Evolutionary conservation across 1,140 invertebrate genomes (phyloP), one percentile per base, ranked within the genome.

Genomic region (Potamilus streckersoni): DNA sequence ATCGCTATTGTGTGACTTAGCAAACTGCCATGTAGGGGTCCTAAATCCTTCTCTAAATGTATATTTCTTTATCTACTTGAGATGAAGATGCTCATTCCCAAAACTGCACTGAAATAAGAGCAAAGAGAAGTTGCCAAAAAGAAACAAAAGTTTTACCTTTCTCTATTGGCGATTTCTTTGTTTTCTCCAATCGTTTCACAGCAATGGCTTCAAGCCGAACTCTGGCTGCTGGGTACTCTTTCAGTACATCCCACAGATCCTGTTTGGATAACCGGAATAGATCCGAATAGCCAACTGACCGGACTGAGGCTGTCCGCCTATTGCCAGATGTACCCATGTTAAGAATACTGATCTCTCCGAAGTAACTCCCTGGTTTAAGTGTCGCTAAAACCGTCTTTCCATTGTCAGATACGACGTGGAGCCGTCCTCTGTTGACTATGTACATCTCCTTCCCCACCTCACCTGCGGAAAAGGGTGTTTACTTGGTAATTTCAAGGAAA

Each of bases 271-370:
- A 93, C 83, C 98, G 97, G 92, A 99, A 99, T 74, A 99, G 93
- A 91, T 99, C 97, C 84, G 97, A 98, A 92, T 99, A 99, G 78
- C 98, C 97, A 65, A 99, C 97, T 58, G 97, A 99, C 80, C 96
- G 93, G 75, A 99, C 97, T 15, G 87, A 88, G 71, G 89, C 88
- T n/a, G 86, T 89, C 62, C 87, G 79, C 88, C 97, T 93, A 92
- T 99, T 99, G 87, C 97, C 97, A 94, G 97, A 97, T 88, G 96
- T 98, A 91, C 97, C 97, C 97, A 99, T 99, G 93, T 99, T 99
- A 90, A 99, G 94, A 92, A 99, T 98, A 92, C 96, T 97, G 92
- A 99, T 99, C 93, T 99, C 98, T 83, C 98, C 98, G 92, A 99
- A 99, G 93, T 99, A 99, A 89, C 96, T 98, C 89, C 97, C 97